Percentiles rank a stretch among this genome's conserved stretches.
Conservation (phyloP, 2,888 invertebrate species). For the Ctenicera cuprea region DNA sequence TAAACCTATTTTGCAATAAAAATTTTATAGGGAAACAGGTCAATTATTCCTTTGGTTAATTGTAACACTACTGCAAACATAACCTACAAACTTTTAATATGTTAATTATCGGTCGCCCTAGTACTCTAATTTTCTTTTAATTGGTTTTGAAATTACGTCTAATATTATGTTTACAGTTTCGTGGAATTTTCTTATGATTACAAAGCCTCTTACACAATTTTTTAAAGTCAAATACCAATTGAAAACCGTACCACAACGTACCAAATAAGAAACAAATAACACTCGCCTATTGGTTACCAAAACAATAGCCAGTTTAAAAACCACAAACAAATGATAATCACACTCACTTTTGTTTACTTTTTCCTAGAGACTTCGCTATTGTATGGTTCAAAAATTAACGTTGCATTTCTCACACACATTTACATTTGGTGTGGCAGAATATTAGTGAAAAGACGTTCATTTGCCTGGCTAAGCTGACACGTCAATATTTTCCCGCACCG, state of each 20-base stretch:
- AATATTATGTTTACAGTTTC: no score
- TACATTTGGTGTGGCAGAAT: slow-evolving; percentile 4
- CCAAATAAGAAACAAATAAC: background rate
- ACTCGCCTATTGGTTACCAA: background rate
- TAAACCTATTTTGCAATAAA: slow-evolving; percentile 24
- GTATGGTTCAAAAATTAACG: background rate
- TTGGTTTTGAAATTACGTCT: background rate
- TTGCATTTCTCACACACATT: background rate
- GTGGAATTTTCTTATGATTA: background rate
- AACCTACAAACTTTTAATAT: slow-evolving; percentile 36
- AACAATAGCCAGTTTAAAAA: slow-evolving; percentile 9
- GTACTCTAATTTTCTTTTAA: background rate
- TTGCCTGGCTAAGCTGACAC: slow-evolving; percentile 54
- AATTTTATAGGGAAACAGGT: background rate
- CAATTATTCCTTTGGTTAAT: background rate
- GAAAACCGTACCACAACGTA: background rate
- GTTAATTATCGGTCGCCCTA: background rate
- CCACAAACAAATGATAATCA: slow-evolving; percentile 25
- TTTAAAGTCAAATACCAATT: no score
- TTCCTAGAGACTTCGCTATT: background rate
- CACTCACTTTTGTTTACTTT: slow-evolving; percentile 39
- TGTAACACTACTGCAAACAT: slow-evolving; percentile 24
- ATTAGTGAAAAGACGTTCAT: slow-evolving; percentile 23
- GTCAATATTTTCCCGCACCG: slow-evolving; percentile 60
- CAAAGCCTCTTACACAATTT: background rate